A percentile compares a stretch with the other conserved stretches of the same genome.
Evolutionary conservation across 2,888 invertebrate genomes (phyloP).

Genomic region (Limnephilus rhombicus): DNA sequence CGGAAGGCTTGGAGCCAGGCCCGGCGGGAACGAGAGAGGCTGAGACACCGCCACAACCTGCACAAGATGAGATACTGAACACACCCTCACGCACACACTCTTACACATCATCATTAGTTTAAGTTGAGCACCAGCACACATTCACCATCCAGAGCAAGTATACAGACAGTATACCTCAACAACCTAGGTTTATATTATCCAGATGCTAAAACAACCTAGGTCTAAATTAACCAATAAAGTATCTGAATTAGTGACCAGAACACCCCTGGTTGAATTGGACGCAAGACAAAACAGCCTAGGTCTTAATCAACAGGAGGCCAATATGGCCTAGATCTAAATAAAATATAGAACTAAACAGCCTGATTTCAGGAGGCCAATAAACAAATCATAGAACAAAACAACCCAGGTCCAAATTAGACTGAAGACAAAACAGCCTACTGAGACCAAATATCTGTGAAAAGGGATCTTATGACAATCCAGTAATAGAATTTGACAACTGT

Average conservation of each 20-base stretch:
- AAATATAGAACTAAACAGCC: neutral
- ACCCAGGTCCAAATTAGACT: neutral
- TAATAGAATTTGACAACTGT: neutral
- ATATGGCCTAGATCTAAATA: no score
- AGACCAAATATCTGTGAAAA: neutral
- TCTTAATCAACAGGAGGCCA: neutral
- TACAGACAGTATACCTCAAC: neutral
- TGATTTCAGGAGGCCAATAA: neutral
- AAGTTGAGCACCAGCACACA: neutral
- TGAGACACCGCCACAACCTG: constrained; percentile 53
- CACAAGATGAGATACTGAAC: constrained; percentile 36
- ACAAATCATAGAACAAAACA: neutral
- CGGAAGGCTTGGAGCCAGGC: constrained; percentile 70
- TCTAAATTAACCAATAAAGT: neutral
- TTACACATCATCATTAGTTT: neutral
- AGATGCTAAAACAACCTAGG: neutral
- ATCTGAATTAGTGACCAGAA: neutral
- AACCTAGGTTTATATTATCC: neutral
- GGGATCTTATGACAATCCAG: neutral
- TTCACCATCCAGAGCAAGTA: neutral
- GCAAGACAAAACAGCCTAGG: neutral
- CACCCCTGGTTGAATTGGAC: neutral
- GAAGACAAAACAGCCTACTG: neutral
- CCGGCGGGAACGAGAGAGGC: constrained; percentile 68
- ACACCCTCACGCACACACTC: neutral